Conservation (phyloP, 2,113 vertebrate species). For the Castor canadensis region DNA sequence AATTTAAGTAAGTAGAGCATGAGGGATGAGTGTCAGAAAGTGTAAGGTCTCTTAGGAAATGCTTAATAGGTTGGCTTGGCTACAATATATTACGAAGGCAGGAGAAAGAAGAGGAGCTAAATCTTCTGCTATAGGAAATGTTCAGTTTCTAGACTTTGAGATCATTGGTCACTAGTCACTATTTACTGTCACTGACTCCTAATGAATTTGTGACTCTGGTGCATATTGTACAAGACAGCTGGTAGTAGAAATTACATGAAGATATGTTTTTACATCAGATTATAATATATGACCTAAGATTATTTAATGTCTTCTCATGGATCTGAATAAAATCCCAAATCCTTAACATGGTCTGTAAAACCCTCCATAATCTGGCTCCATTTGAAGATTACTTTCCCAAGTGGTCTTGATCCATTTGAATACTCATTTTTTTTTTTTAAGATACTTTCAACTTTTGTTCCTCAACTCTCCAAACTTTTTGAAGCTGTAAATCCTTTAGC, state of each 20-base stretch:
- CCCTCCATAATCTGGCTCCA: neutral
- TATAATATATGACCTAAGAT: neutral
- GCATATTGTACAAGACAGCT: neutral
- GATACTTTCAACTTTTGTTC: neutral
- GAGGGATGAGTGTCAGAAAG: neutral
- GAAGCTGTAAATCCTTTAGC: neutral
- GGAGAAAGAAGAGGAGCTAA: neutral
- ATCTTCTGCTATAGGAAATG: neutral
- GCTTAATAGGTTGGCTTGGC: neutral
- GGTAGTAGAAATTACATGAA: neutral
- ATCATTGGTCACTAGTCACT: neutral
- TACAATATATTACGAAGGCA: neutral
- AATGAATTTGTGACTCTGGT: neutral
- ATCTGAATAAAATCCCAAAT: neutral
- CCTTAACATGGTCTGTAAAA: too few species aligned
- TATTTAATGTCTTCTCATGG: neutral
- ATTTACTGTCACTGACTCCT: neutral
- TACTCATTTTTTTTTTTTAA: neutral
- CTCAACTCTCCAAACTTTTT: neutral
- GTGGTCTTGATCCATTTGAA: neutral
- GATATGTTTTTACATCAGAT: neutral
- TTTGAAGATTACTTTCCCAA: neutral
- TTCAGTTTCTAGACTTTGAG: neutral
- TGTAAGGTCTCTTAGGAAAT: neutral
- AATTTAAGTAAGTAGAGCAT: neutral